Base-by-base conservation (phyloP, 2,888 invertebrate species). In the Drosophila neonasuta region DNA sequence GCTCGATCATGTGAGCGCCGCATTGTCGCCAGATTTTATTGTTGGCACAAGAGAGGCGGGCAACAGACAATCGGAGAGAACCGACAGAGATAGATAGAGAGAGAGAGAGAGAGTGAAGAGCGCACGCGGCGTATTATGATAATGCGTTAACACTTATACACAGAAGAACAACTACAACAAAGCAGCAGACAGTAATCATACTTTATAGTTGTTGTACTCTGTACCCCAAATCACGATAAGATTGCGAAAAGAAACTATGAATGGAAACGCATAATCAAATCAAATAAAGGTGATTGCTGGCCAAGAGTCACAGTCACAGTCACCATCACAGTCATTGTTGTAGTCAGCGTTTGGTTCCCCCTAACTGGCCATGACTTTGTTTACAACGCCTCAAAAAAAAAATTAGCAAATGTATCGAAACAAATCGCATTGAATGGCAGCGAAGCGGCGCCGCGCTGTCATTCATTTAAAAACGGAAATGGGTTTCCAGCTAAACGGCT, bases 1-100 rank as follows among this genome's bases (percentile, higher is more conserved):
- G 78, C 78, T 52, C 73, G 81, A 81, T 81, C 81, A 81, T 81
- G 81, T 81, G 81, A 81, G 84, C 77, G 66, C 20, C 76, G 73
- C 74, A 65, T 58, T 49, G 74, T 74, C 74, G 74, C 74, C 70
- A 74, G 63, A 46, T 24, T 65, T 74, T 57, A 60, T 74, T 70
- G 74, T 66, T 70, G 8, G 69, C 74, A 15, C 20, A 58, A 49
- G 51, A 46, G 68, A 17, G 57, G 11, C 24, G 24, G 13, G 2
- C 39, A 15, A 15, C 39, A 41, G 39, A 32, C 32, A 10, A 10
- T 15, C 39, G 13, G 39, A 24, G 30, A 41, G 58, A 52, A 17
- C 39, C 2, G 10, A 39, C 15, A 20, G 50, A 24, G 17, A 17
- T 17, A 20, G 15, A 39, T 46, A 29, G 45, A 46, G 29, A 39